phyloP scores from a whole-genome alignment of 2,888 invertebrate genomes.

The Parelbella ahira region DNA sequence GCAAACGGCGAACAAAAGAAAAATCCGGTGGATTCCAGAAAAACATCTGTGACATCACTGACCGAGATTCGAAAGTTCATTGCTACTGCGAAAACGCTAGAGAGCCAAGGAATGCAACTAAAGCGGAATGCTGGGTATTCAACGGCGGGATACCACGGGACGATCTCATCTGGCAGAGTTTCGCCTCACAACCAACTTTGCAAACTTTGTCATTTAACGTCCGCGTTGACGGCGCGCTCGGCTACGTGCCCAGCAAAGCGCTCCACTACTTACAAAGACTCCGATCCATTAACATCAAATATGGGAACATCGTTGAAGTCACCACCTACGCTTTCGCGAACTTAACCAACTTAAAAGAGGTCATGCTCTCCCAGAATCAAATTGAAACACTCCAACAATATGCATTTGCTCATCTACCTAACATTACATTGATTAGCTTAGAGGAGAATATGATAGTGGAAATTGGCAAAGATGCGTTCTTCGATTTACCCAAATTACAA shows the following conservation, averaged over 20 bases:
- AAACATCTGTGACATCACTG: slow-evolving; percentile 81
- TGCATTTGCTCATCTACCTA: slow-evolving; percentile 87
- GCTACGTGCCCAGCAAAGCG: slow-evolving; percentile 86
- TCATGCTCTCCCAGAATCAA: slow-evolving; percentile 84
- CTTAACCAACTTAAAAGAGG: slow-evolving; percentile 83
- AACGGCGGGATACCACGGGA: slow-evolving; percentile 83
- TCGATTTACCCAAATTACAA: slow-evolving; percentile 85
- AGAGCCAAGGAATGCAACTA: slow-evolving; percentile 80
- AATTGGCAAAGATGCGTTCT: slow-evolving; percentile 86
- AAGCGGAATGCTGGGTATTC: slow-evolving; percentile 89
- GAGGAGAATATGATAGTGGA: slow-evolving; percentile 89
- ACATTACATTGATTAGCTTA: slow-evolving; percentile 84
- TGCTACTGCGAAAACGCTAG: slow-evolving; percentile 84
- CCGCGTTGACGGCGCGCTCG: slow-evolving; percentile 84
- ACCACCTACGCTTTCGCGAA: slow-evolving; percentile 87
- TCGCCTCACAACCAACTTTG: slow-evolving; percentile 85
- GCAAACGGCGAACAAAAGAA: slow-evolving; percentile 68
- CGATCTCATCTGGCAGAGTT: slow-evolving; percentile 87
- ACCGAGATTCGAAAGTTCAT: slow-evolving; percentile 79
- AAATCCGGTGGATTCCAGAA: slow-evolving; percentile 71
- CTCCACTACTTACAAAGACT: slow-evolving; percentile 84
- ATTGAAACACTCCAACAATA: slow-evolving; percentile 84
- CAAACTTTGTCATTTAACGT: slow-evolving; percentile 86
- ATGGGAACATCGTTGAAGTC: slow-evolving; percentile 85
- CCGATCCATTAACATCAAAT: slow-evolving; percentile 84